Base-by-base conservation (phyloP, 2,888 invertebrate species). In the Ypsolopha sequella region DNA sequence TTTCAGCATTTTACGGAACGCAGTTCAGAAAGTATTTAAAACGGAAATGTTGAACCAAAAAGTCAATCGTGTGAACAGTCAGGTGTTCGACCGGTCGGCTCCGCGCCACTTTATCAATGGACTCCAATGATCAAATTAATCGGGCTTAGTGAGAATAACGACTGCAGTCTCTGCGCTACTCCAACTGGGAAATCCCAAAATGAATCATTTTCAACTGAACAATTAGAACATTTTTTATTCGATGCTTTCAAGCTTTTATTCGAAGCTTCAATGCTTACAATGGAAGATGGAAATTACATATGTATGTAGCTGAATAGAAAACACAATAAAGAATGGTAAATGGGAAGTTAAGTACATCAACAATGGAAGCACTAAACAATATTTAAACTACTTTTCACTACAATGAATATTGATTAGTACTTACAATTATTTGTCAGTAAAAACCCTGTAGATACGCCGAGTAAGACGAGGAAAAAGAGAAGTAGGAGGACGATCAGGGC, bases 361-460 rank as follows among this genome's bases (percentile, higher is more conserved):
- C 43, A 24, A 43, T 14, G 43, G 13, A 38, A 38, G n/a, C 2
- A 38, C 38, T 38, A 38, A 38, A 38, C n/a, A n/a, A n/a, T 10
- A 38, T 38, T 38, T 38, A 38, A 38, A 8, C 38, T 38, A n/a
- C 38, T 38, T 38, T 38, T 38, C 8, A 38, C 38, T 45, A 7
- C 24, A 24, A 24, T 24, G 24, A 24, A 24, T 24, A 24, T 24
- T 24, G 24, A 24, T 3, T 24, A 24, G 4, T 78, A 88, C 88
- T 88, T 69, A 89, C 89, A 88, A 70, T 88, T 89, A 74, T 88
- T 88, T 64, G 88, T 89, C 67, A 89, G 73, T 70, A 89, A 75
- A 62, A 88, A 85, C 68, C 88, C 88, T 68, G 88, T 88, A 61
- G 88, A 84, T 56, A 88, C 82, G 56, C 88, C 87, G 73, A 89